These are phyloP conservation scores for Semicossyphus pulcher DNA, from an alignment of 2,113 vertebrate genomes.

Conservation along the genomic window DNA sequence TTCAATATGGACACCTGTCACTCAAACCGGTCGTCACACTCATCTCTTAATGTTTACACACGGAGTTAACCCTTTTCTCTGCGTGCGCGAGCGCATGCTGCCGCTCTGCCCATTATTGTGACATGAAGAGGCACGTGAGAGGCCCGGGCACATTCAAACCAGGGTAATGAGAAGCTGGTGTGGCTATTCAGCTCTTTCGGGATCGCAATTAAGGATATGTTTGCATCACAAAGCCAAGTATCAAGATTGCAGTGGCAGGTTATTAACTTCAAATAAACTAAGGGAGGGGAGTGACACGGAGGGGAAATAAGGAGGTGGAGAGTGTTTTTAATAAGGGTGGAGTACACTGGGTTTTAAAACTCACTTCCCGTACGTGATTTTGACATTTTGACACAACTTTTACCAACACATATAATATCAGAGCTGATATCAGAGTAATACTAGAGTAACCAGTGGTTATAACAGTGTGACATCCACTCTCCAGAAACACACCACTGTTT, in stretches of 20 bases:
- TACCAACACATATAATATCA: too few species aligned
- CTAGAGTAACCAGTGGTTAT: not conserved
- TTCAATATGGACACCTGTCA: constrained; percentile 64
- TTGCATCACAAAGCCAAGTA: constrained; percentile 84
- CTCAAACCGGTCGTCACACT: constrained; percentile 56
- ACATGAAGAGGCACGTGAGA: constrained; percentile 63
- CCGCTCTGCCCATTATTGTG: constrained; percentile 68
- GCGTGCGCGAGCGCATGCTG: constrained; percentile 35
- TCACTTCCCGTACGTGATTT: not conserved
- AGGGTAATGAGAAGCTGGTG: constrained; percentile 76
- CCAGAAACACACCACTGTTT: constrained; percentile 32
- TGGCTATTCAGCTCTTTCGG: constrained; percentile 75
- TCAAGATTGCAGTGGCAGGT: constrained; percentile 72
- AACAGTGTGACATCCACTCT: constrained; percentile 6
- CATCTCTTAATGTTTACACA: constrained; percentile 64
- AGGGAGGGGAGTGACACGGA: constrained; percentile 53
- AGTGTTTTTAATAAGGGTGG: constrained; percentile 44
- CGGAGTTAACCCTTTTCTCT: constrained; percentile 59
- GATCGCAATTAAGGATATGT: constrained; percentile 80
- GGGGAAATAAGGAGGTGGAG: constrained; percentile 58
- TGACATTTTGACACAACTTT: too few species aligned
- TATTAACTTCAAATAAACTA: constrained; percentile 81
- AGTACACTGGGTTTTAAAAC: constrained; percentile 17
- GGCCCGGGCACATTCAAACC: constrained; percentile 71
- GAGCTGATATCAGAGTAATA: constrained; percentile 10